phyloP scores from a whole-genome alignment of 2,888 invertebrate genomes.

The Chloromyia formosa region DNA sequence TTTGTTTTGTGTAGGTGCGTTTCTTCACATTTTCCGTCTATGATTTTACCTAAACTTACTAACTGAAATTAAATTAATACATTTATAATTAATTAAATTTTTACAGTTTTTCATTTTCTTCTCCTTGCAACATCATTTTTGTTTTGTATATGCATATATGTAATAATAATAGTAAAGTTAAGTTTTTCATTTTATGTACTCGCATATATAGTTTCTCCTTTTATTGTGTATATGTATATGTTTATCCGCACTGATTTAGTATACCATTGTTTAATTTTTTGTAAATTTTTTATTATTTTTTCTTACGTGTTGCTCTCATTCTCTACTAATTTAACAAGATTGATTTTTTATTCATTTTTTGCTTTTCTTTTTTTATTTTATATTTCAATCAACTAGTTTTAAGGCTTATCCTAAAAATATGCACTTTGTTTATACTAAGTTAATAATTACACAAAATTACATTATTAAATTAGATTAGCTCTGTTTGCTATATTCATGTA shows the following conservation, averaged over 20 bases:
- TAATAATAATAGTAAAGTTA: constrained; percentile 44
- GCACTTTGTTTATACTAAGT: constrained; percentile 42
- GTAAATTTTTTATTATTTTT: constrained; percentile 28
- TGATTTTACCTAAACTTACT: constrained; percentile 28
- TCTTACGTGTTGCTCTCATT: neutral
- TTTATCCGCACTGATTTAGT: constrained; percentile 38
- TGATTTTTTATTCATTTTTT: constrained; percentile 10
- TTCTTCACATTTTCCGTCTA: constrained; percentile 10
- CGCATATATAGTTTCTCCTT: constrained; percentile 19
- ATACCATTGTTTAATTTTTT: constrained; percentile 45
- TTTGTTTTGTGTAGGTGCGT: constrained; percentile 30
- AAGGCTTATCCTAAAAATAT: constrained; percentile 39
- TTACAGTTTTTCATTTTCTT: constrained; percentile 34
- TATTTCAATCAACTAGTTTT: constrained; percentile 32
- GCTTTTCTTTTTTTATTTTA: constrained; percentile 11
- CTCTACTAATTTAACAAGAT: constrained; percentile 31
- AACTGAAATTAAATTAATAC: constrained; percentile 40
- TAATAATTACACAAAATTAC: constrained; percentile 45
- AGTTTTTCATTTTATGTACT: constrained; percentile 29
- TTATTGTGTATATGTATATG: constrained; percentile 35
- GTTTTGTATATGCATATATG: constrained; percentile 30
- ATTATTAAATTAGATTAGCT: constrained; percentile 36
- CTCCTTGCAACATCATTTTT: constrained; percentile 1
- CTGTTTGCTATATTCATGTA: constrained; percentile 9
- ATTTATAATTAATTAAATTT: constrained; percentile 39